Percentiles rank a stretch among this genome's conserved stretches.
Evolutionary conservation across 2,113 vertebrate species (phyloP).

Genomic region (Eurypyga helias): DNA sequence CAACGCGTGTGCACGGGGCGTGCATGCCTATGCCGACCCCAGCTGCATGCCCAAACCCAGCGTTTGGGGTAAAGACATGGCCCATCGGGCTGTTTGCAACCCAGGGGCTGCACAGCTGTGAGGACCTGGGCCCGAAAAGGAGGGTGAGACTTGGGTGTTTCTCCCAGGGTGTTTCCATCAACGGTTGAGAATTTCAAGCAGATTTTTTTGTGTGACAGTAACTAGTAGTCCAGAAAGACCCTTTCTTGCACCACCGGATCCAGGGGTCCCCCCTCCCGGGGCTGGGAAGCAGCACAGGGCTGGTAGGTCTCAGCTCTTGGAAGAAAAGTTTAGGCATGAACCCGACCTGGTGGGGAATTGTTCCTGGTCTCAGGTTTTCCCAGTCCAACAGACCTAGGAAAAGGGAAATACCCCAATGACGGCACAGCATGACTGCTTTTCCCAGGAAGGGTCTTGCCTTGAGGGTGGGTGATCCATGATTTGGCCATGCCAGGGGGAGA

Average conservation of each 20-base stretch:
- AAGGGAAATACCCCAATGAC: neutral
- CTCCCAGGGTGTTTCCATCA: neutral
- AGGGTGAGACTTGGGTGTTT: too few relatives aligned
- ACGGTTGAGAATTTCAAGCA: neutral
- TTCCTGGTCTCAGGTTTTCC: neutral
- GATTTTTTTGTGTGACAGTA: too few relatives aligned
- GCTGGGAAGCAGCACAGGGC: neutral
- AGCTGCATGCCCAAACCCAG: neutral
- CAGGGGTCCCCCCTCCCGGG: fast-evolving
- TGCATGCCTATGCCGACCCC: fast-evolving
- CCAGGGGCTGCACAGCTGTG: neutral
- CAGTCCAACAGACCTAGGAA: neutral
- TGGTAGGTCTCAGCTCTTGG: neutral
- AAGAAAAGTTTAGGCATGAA: fast-evolving
- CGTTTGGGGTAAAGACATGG: neutral
- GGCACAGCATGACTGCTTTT: neutral
- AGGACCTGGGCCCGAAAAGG: neutral
- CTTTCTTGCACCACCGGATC: fast-evolving
- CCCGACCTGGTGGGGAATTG: fast-evolving
- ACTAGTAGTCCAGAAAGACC: too few relatives aligned
- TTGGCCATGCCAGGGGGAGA: neutral
- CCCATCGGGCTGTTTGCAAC: neutral
- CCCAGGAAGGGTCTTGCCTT: neutral
- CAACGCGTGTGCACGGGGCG: fast-evolving
- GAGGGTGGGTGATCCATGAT: neutral